A percentile compares a stretch with the other conserved stretches of the same genome.
Evolutionary conservation across 2,888 invertebrate species (phyloP).

Genomic region (Pheosia tremula): DNA sequence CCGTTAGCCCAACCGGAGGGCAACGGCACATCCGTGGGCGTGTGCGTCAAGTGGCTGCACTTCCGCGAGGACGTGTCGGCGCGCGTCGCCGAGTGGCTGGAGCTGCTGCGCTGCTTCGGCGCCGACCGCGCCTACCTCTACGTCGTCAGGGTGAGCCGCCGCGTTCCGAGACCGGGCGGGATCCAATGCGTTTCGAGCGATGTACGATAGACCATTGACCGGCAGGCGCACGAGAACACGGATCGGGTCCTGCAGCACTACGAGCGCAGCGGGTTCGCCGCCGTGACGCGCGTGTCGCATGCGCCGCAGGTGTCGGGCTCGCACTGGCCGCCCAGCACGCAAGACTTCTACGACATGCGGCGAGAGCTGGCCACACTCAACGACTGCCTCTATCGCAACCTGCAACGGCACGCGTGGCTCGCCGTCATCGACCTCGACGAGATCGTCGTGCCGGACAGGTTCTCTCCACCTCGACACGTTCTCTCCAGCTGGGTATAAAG

Average conservation of each 20-base stretch:
- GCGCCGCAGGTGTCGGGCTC: slow-evolving; percentile 19
- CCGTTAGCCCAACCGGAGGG: neutral
- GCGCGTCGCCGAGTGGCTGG: slow-evolving; percentile 22
- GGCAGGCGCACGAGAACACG: slow-evolving; percentile 21
- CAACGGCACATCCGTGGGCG: slow-evolving; percentile 10
- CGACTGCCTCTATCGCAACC: slow-evolving; percentile 24
- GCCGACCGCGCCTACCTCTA: slow-evolving; percentile 17
- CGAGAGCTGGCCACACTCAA: slow-evolving; percentile 22
- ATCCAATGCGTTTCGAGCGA: neutral
- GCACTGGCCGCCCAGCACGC: neutral
- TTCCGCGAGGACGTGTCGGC: slow-evolving; percentile 15
- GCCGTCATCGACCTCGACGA: slow-evolving; percentile 23
- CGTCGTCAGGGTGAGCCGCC: slow-evolving; percentile 16
- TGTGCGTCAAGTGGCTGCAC: slow-evolving; percentile 25
- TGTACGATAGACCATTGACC: no score
- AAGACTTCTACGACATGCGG: slow-evolving; percentile 15
- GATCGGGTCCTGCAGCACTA: slow-evolving; percentile 17
- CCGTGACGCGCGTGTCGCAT: slow-evolving; percentile 18
- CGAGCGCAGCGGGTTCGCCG: slow-evolving; percentile 14
- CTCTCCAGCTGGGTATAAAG: neutral
- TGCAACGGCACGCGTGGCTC: slow-evolving; percentile 14
- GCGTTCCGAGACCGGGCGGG: neutral
- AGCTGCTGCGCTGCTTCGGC: slow-evolving; percentile 19
- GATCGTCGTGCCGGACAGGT: slow-evolving; percentile 20
- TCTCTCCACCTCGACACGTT: neutral